phyloP scores from a whole-genome alignment of 2,888 invertebrate genomes.

The Eupithecia exiguata region DNA sequence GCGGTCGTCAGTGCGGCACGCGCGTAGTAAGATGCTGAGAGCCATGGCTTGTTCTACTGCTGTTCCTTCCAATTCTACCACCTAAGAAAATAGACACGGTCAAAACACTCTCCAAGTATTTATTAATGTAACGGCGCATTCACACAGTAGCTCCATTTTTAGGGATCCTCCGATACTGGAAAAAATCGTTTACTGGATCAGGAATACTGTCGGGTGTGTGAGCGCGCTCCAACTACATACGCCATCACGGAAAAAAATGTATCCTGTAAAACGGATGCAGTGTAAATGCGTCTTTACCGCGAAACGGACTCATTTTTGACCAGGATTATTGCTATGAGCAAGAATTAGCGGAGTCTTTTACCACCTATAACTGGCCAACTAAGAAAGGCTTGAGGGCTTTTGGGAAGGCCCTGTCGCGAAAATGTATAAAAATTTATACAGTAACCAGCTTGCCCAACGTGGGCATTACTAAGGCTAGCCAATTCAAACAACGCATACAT shows the following conservation, averaged over 20 bases:
- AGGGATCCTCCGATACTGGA: too few species aligned
- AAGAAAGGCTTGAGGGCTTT: not conserved
- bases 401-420: not conserved
- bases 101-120: not conserved
- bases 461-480: too few species aligned
- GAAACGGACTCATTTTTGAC: not conserved
- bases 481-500: too few species aligned
- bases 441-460: too few species aligned
- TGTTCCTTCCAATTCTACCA: constrained; percentile 85
- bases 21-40: constrained; percentile 83
- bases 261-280: too few species aligned
- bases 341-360: not conserved
- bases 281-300: not conserved
- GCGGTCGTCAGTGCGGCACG: constrained; percentile 84
- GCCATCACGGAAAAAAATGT: too few species aligned
- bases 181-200: too few species aligned
- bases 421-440: not conserved
- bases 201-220: too few species aligned
- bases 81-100: constrained; percentile 63
- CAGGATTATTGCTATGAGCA: too few species aligned
- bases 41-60: constrained; percentile 86
- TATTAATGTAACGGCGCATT: not conserved
- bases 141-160: too few species aligned
- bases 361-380: not conserved
- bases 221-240: too few species aligned